Evolutionary conservation across 2,888 invertebrate species (phyloP).

Genomic region (Ochropacha duplaris): DNA sequence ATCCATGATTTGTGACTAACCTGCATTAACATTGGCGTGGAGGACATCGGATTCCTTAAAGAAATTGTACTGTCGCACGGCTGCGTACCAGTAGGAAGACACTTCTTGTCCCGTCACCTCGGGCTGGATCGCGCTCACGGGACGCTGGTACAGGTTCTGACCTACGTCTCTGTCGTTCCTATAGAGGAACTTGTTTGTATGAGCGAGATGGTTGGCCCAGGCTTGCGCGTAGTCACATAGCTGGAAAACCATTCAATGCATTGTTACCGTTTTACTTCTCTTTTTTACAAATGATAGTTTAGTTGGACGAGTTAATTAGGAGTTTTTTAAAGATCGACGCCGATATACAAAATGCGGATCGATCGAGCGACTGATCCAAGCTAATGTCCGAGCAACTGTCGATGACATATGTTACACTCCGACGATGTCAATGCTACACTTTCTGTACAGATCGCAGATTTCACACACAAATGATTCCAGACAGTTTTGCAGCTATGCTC

Average conservation of each 20-base stretch:
- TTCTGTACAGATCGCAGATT: too few relatives aligned
- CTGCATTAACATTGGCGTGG: slow-evolving; percentile 90
- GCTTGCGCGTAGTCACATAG: slow-evolving; percentile 91
- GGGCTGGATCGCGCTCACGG: slow-evolving; percentile 85
- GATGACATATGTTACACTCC: too few relatives aligned
- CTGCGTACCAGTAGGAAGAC: slow-evolving; percentile 91
- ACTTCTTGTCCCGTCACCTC: slow-evolving; percentile 91
- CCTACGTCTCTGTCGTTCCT: slow-evolving; percentile 90
- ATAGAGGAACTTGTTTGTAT: slow-evolving; percentile 90
- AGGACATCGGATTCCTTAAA: slow-evolving; percentile 88
- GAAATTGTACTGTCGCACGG: slow-evolving; percentile 89
- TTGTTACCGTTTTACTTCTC: too few relatives aligned
- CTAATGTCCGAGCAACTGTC: too few relatives aligned
- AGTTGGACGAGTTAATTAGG: too few relatives aligned
- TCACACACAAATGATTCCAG: too few relatives aligned
- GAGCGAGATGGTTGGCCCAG: slow-evolving; percentile 94
- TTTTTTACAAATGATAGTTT: too few relatives aligned
- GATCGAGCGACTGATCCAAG: too few relatives aligned
- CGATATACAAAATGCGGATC: too few relatives aligned
- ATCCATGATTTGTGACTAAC: slow-evolving; percentile 59
- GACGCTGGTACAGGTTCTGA: slow-evolving; percentile 90
- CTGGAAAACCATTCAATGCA: slow-evolving; percentile 79
- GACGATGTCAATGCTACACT: too few relatives aligned
- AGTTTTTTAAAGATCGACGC: too few relatives aligned
- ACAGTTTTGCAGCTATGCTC: too few relatives aligned